These are phyloP conservation scores for Panagrolaimus sp. DNA, from an alignment of 1,140 invertebrate species.

Conservation along the genomic window DNA sequence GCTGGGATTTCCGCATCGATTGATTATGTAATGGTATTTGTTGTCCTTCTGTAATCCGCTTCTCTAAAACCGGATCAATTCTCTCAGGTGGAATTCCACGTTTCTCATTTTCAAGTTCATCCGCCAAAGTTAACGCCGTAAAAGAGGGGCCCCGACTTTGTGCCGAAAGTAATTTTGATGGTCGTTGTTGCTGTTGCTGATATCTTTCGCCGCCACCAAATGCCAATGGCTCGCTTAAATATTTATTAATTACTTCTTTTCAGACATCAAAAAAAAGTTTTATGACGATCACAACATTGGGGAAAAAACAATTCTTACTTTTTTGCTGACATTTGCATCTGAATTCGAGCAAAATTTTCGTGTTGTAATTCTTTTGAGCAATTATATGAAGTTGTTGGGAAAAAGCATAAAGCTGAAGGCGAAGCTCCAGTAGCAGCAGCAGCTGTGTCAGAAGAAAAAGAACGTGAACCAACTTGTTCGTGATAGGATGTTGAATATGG, in stretches of 20 bases:
- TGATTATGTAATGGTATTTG: not conserved
- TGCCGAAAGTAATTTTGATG: not conserved
- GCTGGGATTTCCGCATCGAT: not conserved
- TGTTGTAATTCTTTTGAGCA: slow-evolving; percentile 1
- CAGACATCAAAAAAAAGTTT: not conserved
- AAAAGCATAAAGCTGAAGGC: not conserved
- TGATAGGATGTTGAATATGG: slow-evolving; percentile 2
- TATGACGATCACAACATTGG: not conserved
- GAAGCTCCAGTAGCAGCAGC: not conserved
- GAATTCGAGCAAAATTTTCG: slow-evolving; percentile 10
- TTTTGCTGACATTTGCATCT: slow-evolving; percentile 4
- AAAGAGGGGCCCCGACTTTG: not conserved
- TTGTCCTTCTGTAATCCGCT: not conserved
- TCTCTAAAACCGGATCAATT: slow-evolving; percentile 5
- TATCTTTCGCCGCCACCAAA: too few species aligned
- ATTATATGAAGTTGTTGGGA: slow-evolving; percentile 2
- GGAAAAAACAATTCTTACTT: not conserved
- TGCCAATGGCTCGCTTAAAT: too few species aligned
- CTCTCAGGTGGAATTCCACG: slow-evolving; percentile 11
- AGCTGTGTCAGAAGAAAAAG: not conserved
- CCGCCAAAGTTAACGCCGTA: not conserved
- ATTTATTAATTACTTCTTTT: not conserved
- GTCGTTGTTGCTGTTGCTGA: not conserved
- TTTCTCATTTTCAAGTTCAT: slow-evolving; percentile 15
- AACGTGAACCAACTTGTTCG: slow-evolving; percentile 1